Base-by-base conservation (phyloP, 2,888 invertebrate genomes). In the Xanthorhoe designata region DNA sequence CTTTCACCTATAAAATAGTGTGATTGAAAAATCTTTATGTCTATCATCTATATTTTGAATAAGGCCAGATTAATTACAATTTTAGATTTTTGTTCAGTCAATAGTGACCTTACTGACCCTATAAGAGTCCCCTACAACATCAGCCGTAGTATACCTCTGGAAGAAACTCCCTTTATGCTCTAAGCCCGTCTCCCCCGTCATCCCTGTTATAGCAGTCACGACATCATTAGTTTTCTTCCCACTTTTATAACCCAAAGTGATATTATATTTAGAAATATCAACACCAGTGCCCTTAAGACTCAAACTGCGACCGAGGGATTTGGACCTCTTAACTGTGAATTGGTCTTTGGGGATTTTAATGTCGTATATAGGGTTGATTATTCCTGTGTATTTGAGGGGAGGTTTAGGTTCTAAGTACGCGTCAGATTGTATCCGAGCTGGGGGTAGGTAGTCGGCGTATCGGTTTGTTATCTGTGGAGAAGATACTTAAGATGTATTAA, bases 281-380 rank as follows among this genome's bases (percentile, higher is more conserved):
- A 89, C 24, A 1, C 85, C 87, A 47, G 84, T 29, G 47, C 78
- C 85, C 52, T 80, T 86, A 0, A 86, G 78, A 64, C 86, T 91
- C 18, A 89, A 89, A 58, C 85, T 90, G 0, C 91, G 75, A 0
- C 91, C 90, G 29, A 93, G 54, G 0, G 91, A 91, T 62, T 91
- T 92, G 0, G 92, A 90, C 35, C 92, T 71, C 69, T 92, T 93
- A 2, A 91, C 91, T 0, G 72, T 72, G 72, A 92, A 92, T 68
- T 86, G 90, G 75, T 92, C 89, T 72, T 78, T 83, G 0, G 91
- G 89, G 19, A 92, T 80, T 70, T 91, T 92, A 5, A 88, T 83
- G 69, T 92, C 91, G 78, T 91, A 90, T 15, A 91, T 79, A 0
- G 93, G 92, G 74, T 91, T 93, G 45, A 92, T 88, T 13, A 93